A percentile compares a stretch with the other conserved stretches of the same genome.
Conservation (phyloP, 2,888 invertebrate species). For the Mesoligia furuncula region DNA sequence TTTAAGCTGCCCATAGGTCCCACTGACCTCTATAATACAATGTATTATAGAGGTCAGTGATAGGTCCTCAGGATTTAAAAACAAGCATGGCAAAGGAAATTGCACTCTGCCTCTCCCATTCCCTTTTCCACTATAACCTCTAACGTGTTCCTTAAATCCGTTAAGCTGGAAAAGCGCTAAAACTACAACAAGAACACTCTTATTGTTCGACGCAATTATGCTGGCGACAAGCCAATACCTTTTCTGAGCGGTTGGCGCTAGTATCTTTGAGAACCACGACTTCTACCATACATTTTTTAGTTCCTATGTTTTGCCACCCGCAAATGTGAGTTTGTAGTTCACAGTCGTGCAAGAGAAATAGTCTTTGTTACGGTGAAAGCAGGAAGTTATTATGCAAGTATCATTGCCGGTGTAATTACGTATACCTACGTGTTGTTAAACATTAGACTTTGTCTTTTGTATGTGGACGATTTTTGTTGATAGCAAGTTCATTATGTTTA, state of each 20-base stretch:
- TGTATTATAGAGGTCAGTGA: too few relatives aligned
- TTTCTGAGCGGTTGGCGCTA: slow-evolving; percentile 54
- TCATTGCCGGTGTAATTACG: slow-evolving; percentile 74
- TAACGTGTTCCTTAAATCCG: slow-evolving; percentile 23
- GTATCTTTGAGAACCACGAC: slow-evolving; percentile 33
- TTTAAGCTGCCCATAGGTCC: not conserved
- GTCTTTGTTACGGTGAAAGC: slow-evolving; percentile 84
- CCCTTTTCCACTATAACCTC: slow-evolving; percentile 10
- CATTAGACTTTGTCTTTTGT: slow-evolving; percentile 51
- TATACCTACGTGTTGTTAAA: slow-evolving; percentile 58
- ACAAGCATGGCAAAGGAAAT: not conserved
- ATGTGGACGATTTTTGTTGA: slow-evolving; percentile 40
- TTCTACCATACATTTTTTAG: slow-evolving; percentile 45
- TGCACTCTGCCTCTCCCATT: not conserved
- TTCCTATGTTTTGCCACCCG: slow-evolving; percentile 62
- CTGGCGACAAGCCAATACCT: slow-evolving; percentile 35
- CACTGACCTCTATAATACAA: too few relatives aligned
- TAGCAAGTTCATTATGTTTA: slow-evolving; percentile 12
- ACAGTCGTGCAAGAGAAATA: slow-evolving; percentile 65
- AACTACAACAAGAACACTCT: slow-evolving; percentile 47
- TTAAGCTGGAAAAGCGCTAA: slow-evolving; percentile 29
- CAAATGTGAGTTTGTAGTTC: slow-evolving; percentile 64
- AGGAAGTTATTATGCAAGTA: slow-evolving; percentile 85
- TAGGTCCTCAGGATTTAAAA: not conserved
- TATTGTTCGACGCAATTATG: slow-evolving; percentile 61